Evolutionary conservation across 1,140 invertebrate genomes (phyloP).

Genomic region (Camponotus floridanus): DNA sequence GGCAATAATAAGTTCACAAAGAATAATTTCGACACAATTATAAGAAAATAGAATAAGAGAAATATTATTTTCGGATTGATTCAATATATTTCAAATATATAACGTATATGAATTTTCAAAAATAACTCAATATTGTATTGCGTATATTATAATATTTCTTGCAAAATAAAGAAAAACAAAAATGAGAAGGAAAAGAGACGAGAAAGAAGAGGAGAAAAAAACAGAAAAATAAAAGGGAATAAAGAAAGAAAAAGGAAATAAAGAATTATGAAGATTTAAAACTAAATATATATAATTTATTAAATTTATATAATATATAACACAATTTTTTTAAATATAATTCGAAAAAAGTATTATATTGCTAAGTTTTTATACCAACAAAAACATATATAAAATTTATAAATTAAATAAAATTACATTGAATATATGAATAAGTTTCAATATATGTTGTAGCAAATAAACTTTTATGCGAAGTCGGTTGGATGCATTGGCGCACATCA

Average conservation of each 20-base stretch:
- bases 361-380: constrained; percentile 25
- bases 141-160: background rate
- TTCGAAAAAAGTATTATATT: background rate
- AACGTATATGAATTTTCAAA: background rate
- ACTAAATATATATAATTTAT: constrained; percentile 16
- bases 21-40: background rate
- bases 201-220: constrained; percentile 18
- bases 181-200: constrained; percentile 15
- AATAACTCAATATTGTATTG: background rate
- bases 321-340: background rate
- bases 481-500: background rate
- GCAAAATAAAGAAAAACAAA: background rate
- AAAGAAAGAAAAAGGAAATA: background rate
- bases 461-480: constrained; percentile 13
- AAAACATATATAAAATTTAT: background rate
- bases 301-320: constrained; percentile 1
- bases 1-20: background rate
- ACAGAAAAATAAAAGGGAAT: constrained; percentile 7
- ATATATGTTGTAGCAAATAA: constrained; percentile 15
- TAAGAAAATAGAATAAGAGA: background rate
- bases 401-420: constrained; percentile 11
- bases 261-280: constrained; percentile 43
- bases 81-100: background rate
- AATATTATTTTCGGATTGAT: background rate
- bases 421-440: background rate